Evolutionary conservation across 2,888 invertebrate genomes (phyloP), one percentile per base, ranked within the genome.

Genomic region (Mythimna vitellina): DNA sequence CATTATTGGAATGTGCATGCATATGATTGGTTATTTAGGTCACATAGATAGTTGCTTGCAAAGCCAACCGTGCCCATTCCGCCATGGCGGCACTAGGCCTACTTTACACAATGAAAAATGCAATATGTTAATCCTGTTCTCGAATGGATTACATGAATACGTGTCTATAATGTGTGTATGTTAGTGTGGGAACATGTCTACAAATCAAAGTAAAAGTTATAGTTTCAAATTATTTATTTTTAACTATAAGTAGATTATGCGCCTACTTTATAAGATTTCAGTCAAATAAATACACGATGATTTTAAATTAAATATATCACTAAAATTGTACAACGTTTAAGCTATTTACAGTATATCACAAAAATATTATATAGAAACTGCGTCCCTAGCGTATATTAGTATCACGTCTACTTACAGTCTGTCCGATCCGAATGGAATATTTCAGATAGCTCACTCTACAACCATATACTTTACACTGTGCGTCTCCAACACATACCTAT

Each of bases 271-370:
- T 92, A 94, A 93, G 92, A 92, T 93, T 92, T 96, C 96, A 96
- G 96, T 96, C 96, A 96, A 96, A 96, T 96, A 96, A 96, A 96
- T 96, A 96, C 96, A 96, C 89, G 92, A 91, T 92, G 89, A 90
- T 82, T 82, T 91, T 94, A 94, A 96, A 95, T 95, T 95, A 96
- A 95, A 95, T 95, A 95, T 95, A 96, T 95, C 93, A 95, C 96
- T 96, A 95, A 95, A 93, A 95, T 95, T 96, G 95, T 96, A 96
- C 96, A 96, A 95, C 93, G 90, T 93, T 88, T 93, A 95, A 94
- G 94, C 94, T 96, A 96, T 96, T 95, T 96, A 96, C 96, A 96
- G 87, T 95, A 96, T 96, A 96, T 96, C 96, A 96, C 96, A 96
- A 92, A 94, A 88, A 87, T 87, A 86, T 88, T 89, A 95, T 93